These are phyloP conservation scores for Apamea crenata DNA, from an alignment of 2,888 invertebrate genomes.

Conservation along the genomic window DNA sequence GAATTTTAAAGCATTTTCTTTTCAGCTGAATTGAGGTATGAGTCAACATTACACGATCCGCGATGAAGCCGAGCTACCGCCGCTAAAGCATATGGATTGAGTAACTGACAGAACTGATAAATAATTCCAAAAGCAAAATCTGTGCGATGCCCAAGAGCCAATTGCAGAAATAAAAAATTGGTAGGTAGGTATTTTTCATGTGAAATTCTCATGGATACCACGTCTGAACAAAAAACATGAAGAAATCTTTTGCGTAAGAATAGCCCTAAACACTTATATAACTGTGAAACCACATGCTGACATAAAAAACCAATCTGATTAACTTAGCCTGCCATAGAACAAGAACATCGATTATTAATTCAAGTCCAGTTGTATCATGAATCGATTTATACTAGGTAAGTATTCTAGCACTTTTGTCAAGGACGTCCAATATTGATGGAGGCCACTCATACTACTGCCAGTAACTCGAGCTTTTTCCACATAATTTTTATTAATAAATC, in stretches of 20 bases:
- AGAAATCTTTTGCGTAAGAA: neutral
- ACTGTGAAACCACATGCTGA: constrained; percentile 4
- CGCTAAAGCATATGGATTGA: neutral
- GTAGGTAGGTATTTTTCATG: neutral
- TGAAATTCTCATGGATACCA: too few species aligned
- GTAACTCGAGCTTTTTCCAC: constrained; percentile 48
- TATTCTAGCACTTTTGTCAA: constrained; percentile 57
- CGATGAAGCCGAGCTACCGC: neutral
- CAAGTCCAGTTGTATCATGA: constrained; percentile 52
- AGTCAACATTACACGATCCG: neutral
- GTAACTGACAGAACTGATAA: neutral
- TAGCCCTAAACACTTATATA: neutral
- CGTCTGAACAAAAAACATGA: neutral
- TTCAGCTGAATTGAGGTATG: neutral
- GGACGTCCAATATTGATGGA: constrained; percentile 51
- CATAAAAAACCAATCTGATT: constrained; percentile 20
- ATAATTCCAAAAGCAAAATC: neutral
- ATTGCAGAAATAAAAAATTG: neutral
- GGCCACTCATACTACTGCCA: constrained; percentile 22
- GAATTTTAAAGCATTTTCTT: neutral
- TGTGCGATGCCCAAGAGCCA: too few species aligned
- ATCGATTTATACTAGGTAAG: constrained; percentile 56
- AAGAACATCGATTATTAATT: constrained; percentile 61
- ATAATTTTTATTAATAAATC: constrained; percentile 36
- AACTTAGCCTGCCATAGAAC: neutral